These are phyloP conservation scores for Epinotia ramella DNA, from an alignment of 2,888 invertebrate genomes.

Conservation along the genomic window DNA sequence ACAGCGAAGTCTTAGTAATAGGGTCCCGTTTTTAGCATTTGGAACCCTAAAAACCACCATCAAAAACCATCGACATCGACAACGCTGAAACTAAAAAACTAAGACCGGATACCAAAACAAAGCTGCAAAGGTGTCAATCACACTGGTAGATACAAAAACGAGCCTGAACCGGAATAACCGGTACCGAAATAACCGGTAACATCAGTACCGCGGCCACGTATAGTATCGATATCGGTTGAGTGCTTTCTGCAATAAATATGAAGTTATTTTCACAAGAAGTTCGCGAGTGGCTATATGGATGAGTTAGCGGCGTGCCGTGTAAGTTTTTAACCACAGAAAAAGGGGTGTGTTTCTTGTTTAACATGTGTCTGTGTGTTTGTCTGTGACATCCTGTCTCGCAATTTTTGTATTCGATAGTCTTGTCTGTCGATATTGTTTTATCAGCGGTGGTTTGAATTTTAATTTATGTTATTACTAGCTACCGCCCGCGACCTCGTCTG, in stretches of 20 bases:
- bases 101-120: slow-evolving; percentile 9
- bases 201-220: slow-evolving; percentile 49
- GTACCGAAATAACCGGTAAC: slow-evolving; percentile 21
- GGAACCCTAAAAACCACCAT: too few relatives aligned
- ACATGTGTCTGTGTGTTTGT: too few relatives aligned
- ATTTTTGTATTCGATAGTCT: too few relatives aligned
- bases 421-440: too few relatives aligned
- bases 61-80: slow-evolving; percentile 1
- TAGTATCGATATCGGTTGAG: slow-evolving; percentile 53
- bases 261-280: slow-evolving; percentile 44
- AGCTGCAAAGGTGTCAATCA: slow-evolving; percentile 26
- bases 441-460: too few relatives aligned
- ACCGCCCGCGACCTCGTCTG: too few relatives aligned
- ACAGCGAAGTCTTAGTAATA: too few relatives aligned
- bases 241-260: slow-evolving; percentile 55
- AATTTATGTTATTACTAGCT: too few relatives aligned
- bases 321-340: neutral
- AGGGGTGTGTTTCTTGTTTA: neutral
- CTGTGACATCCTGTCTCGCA: too few relatives aligned
- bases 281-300: slow-evolving; percentile 36
- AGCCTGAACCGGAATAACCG: neutral
- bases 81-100: slow-evolving; percentile 10
- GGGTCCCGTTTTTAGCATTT: too few relatives aligned
- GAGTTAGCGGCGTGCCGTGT: slow-evolving; percentile 23
- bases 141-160: slow-evolving; percentile 9